phyloP scores from a whole-genome alignment of 2,888 invertebrate species.

The Machimus rusticus region DNA sequence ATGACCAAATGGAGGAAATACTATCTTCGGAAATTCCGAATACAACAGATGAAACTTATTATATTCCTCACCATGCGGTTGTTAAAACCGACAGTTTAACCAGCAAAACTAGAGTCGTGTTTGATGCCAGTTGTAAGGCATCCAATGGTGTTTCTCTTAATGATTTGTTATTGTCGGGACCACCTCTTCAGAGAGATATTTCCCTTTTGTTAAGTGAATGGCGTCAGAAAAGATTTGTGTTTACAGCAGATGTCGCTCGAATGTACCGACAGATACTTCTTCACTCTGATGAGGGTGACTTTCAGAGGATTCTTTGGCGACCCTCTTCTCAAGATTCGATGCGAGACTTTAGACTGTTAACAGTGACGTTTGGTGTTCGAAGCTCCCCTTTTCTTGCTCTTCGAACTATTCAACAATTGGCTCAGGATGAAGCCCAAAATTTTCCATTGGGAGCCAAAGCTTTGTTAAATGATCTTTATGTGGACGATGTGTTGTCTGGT shows the following conservation, averaged over 20 bases:
- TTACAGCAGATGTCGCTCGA: background rate
- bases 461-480: background rate
- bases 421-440: background rate
- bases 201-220: background rate
- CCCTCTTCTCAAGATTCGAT: background rate
- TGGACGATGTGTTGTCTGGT: conserved; percentile 1
- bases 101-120: background rate
- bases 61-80: background rate
- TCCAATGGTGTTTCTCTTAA: background rate
- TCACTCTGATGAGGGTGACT: background rate
- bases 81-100: background rate
- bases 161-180: background rate
- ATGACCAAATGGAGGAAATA: background rate
- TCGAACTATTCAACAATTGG: background rate
- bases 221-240: background rate
- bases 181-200: background rate
- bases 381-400: conserved; percentile 2
- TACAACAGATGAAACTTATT: background rate
- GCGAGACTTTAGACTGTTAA: background rate
- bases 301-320: background rate
- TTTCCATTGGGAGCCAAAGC: background rate
- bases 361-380: background rate
- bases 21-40: background rate
- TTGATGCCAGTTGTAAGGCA: background rate
- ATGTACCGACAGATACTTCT: background rate